Base-by-base conservation (phyloP, 2,113 vertebrate genomes). In the Brachypteracias leptosomus region DNA sequence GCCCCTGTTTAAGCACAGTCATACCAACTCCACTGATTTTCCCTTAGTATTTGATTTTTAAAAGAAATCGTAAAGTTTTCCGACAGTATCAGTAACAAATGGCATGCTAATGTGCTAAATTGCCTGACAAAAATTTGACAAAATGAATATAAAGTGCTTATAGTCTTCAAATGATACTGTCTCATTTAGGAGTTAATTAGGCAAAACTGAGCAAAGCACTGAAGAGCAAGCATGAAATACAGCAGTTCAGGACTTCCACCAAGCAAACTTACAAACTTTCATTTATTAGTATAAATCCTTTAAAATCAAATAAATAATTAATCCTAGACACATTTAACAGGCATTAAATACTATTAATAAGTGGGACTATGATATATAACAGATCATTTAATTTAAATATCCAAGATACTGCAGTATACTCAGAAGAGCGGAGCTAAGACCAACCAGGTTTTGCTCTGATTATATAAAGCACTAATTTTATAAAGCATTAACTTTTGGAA, bases 61-160 rank as follows among this genome's bases (percentile, higher is more conserved):
- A 52, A 66, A 85, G 54, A 96, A 95, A 88, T 66, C 36, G 94
- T 25, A 67, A 2, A n/a, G 46, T 20, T 85, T 86, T 81, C 89
- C 44, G 71, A 74, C 52, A 95, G 35, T 63, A 89, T n/a, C 55
- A 95, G 58, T 68, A 90, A 83, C 42, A 83, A 95, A 94, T 49
- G 47, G 31, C 61, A 96, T 47, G 44, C 38, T 96, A 91, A 94
- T 68, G 65, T 88, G 59, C 70, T 93, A 47, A 77, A 95, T 31
- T 73, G 40, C 36, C 71, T 83, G 86, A 79, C 13, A 82, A 72
- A 88, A 96, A 85, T 62, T 38, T 68, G 66, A 88, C 57, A 91
- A 94, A 97, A 97, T 89, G 25, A 95, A 79, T 72, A 83, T 52
- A 92, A 97, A 98, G 71, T 1, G 15, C 55, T 94, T 77, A 74